These are phyloP conservation scores for Drosophila pseudotakahashii DNA, from an alignment of 2,888 invertebrate genomes.

Conservation along the genomic window DNA sequence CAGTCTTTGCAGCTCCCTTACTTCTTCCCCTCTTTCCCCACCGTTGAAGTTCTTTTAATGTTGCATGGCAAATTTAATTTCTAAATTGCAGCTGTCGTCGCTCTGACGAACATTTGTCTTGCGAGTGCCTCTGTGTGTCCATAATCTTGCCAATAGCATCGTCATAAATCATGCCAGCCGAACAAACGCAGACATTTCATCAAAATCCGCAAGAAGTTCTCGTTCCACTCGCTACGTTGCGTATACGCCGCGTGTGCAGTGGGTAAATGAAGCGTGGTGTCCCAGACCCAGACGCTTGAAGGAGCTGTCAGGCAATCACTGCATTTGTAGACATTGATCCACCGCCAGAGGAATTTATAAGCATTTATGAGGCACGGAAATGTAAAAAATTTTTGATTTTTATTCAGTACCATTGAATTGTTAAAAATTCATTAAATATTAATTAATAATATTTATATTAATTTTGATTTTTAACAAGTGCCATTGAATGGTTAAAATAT, in stretches of 20 bases:
- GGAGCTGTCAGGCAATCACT: slow-evolving; percentile 23
- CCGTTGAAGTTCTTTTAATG: slow-evolving; percentile 62
- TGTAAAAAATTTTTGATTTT: no score
- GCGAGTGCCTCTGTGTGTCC: slow-evolving; percentile 16
- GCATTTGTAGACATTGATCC: slow-evolving; percentile 7
- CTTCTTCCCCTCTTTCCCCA: background rate
- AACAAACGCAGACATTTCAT: slow-evolving; percentile 54
- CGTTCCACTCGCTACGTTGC: slow-evolving; percentile 16
- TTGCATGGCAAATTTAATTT: slow-evolving; percentile 82
- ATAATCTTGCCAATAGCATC: slow-evolving; percentile 68
- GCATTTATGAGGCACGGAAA: no score
- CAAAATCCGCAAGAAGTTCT: slow-evolving; percentile 31
- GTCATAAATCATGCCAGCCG: slow-evolving; percentile 65
- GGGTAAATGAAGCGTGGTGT: slow-evolving; percentile 46
- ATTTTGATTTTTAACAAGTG: no score
- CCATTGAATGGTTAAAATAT: no score
- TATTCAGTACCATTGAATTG: no score
- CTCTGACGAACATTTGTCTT: slow-evolving; percentile 45
- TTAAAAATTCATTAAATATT: no score
- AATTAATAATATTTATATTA: no score
- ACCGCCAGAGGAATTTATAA: no score
- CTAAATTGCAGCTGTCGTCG: slow-evolving; percentile 81
- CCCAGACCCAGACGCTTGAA: slow-evolving; percentile 23
- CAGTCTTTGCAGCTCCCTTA: slow-evolving; percentile 27
- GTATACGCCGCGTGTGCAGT: slow-evolving; percentile 49